phyloP scores from a whole-genome alignment of 1,140 invertebrate genomes.

The Drosophila lini region DNA sequence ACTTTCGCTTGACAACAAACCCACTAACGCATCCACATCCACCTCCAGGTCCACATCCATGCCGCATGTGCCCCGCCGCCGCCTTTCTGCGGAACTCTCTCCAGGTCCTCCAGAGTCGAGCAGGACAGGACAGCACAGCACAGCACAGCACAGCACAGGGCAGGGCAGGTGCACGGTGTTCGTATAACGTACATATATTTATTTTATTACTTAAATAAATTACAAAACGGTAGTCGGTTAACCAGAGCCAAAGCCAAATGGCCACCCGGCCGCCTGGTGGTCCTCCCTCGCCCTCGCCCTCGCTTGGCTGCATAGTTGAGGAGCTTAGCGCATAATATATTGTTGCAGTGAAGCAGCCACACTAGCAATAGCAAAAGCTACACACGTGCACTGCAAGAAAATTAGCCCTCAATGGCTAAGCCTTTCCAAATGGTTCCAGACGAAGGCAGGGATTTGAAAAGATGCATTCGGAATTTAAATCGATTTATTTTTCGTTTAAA shows the following conservation, averaged over 20 bases:
- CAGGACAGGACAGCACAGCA: slow-evolving; percentile 31
- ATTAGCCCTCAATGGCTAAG: not conserved
- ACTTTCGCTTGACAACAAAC: slow-evolving; percentile 69
- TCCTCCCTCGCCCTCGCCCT: slow-evolving; percentile 2
- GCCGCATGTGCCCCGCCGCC: slow-evolving; percentile 14
- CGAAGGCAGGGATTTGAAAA: not conserved
- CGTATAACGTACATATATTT: slow-evolving; percentile 67
- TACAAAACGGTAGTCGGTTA: slow-evolving; percentile 81
- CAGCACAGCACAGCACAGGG: slow-evolving; percentile 23
- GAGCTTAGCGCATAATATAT: slow-evolving; percentile 76
- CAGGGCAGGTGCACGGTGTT: slow-evolving; percentile 48
- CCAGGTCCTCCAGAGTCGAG: slow-evolving; percentile 18
- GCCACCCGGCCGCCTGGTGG: slow-evolving; percentile 35
- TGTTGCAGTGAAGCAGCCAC: slow-evolving; percentile 42
- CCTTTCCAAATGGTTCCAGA: not conserved
- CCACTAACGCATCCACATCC: slow-evolving; percentile 33
- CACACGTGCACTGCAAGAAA: slow-evolving; percentile 15
- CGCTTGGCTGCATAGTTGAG: slow-evolving; percentile 52
- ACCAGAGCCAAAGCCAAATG: slow-evolving; percentile 76
- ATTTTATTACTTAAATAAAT: slow-evolving; percentile 83
- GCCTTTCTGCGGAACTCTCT: slow-evolving; percentile 23
- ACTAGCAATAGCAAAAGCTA: slow-evolving; percentile 8
- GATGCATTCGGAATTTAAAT: not conserved
- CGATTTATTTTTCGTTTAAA: not conserved
- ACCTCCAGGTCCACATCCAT: not conserved